Evolutionary conservation across 2,888 invertebrate species (phyloP).

Genomic region (Bombylius major): DNA sequence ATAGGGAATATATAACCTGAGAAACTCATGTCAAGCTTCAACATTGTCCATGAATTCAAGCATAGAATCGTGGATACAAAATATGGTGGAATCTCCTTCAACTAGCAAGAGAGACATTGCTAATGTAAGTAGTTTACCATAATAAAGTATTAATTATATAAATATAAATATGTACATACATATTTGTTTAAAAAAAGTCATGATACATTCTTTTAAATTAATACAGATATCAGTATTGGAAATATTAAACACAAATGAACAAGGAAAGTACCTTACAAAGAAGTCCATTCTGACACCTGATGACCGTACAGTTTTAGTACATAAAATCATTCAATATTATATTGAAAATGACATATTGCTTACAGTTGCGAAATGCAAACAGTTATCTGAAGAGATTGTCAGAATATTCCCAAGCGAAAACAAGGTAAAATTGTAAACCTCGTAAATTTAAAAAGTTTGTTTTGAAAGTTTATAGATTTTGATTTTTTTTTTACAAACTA

Average conservation of each 20-base stretch:
- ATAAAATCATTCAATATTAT: constrained; percentile 8
- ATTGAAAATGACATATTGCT: constrained; percentile 5
- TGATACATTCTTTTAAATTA: too few species aligned
- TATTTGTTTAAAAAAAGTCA: too few species aligned
- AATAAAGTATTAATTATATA: too few species aligned
- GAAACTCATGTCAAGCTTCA: background rate
- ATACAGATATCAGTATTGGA: constrained; percentile 1
- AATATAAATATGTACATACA: too few species aligned
- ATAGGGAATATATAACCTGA: background rate
- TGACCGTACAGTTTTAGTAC: constrained; percentile 8
- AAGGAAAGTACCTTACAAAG: constrained; percentile 1
- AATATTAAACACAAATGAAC: constrained; percentile 4
- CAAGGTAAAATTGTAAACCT: constrained; percentile 2
- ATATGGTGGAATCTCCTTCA: background rate
- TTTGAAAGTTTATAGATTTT: background rate
- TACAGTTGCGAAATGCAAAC: background rate
- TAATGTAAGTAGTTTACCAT: too few species aligned
- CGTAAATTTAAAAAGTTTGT: too few species aligned
- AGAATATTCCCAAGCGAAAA: constrained; percentile 12
- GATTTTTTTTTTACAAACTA: too few species aligned
- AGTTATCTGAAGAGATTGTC: constrained; percentile 8
- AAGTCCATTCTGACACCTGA: constrained; percentile 1
- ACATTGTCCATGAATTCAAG: background rate
- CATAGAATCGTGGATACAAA: background rate
- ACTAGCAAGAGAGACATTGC: too few species aligned